Percentiles rank a stretch among this genome's conserved stretches.
These are phyloP conservation scores for Rhynchophorus ferrugineus DNA, from an alignment of 1,140 invertebrate species.

Conservation along the genomic window DNA sequence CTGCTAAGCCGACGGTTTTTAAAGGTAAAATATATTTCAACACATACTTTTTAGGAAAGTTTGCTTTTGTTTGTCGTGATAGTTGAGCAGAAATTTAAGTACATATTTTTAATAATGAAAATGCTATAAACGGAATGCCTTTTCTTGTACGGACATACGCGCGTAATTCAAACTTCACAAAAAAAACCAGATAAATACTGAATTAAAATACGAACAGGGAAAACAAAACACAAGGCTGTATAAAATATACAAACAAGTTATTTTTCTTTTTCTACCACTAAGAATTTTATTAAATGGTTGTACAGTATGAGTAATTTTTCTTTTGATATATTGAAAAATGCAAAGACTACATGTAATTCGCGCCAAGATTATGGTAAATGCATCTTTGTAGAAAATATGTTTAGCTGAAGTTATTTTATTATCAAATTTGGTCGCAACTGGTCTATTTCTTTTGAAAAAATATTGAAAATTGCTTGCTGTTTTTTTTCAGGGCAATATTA, in stretches of 20 bases:
- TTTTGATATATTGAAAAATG: constrained; percentile 11
- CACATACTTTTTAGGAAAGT: too few species aligned
- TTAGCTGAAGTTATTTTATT: constrained; percentile 1
- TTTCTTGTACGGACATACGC: constrained; percentile 30
- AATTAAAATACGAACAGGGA: constrained; percentile 15
- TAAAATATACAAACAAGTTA: constrained; percentile 6
- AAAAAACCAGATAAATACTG: constrained; percentile 21
- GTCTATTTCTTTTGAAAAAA: not conserved
- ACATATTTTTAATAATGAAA: not conserved
- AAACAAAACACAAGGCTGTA: constrained; percentile 4
- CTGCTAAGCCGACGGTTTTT: too few species aligned
- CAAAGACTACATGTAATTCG: constrained; percentile 8
- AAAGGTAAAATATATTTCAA: too few species aligned
- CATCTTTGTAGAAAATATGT: not conserved
- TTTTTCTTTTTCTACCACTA: constrained; percentile 5
- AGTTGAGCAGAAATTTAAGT: too few species aligned
- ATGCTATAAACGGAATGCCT: constrained; percentile 28
- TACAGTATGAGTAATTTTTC: constrained; percentile 5
- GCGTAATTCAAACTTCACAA: constrained; percentile 15
- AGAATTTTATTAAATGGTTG: constrained; percentile 2
- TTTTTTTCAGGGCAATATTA: too few species aligned
- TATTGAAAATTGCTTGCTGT: too few species aligned
- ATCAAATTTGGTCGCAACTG: constrained; percentile 9
- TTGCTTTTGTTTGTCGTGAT: too few species aligned
- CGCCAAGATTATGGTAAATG: constrained; percentile 3